phyloP scores from a whole-genome alignment of 1,140 invertebrate species.

The Lerema accius region DNA sequence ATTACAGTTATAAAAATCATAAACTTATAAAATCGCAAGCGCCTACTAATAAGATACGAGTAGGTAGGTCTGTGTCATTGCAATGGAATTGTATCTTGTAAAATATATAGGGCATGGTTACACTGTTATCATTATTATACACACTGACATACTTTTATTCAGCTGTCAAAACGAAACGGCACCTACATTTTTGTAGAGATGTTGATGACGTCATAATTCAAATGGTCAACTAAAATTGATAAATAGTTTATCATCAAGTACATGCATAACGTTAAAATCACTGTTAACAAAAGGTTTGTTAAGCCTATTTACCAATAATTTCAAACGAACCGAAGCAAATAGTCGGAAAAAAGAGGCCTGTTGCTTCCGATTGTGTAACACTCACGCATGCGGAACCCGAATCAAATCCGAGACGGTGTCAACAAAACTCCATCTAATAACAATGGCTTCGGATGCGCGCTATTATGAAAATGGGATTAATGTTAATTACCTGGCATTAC shows the following conservation, averaged over 20 bases:
- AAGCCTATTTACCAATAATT: too few species aligned
- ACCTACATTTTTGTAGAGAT: not conserved
- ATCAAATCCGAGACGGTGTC: conserved; percentile 45
- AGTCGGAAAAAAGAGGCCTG: conserved; percentile 7
- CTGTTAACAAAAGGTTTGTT: too few species aligned
- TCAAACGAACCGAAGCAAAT: not conserved
- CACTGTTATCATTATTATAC: not conserved
- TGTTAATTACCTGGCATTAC: conserved; percentile 62
- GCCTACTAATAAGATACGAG: too few species aligned
- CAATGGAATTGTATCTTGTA: too few species aligned
- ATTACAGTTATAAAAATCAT: too few species aligned
- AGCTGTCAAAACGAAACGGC: not conserved
- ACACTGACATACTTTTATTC: not conserved
- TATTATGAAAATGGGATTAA: conserved; percentile 67
- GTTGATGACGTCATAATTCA: not conserved
- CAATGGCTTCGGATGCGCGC: conserved; percentile 55
- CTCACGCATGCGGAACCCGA: conserved; percentile 32
- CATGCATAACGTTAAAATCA: too few species aligned
- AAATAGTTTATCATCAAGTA: too few species aligned
- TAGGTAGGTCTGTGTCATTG: too few species aligned
- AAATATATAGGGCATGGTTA: not conserved
- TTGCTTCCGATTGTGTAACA: conserved; percentile 38
- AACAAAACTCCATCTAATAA: conserved; percentile 42
- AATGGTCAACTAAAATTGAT: too few species aligned
- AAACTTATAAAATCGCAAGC: too few species aligned